Base-by-base conservation (phyloP, 2,888 invertebrate genomes). In the Drosophila anomalata region DNA sequence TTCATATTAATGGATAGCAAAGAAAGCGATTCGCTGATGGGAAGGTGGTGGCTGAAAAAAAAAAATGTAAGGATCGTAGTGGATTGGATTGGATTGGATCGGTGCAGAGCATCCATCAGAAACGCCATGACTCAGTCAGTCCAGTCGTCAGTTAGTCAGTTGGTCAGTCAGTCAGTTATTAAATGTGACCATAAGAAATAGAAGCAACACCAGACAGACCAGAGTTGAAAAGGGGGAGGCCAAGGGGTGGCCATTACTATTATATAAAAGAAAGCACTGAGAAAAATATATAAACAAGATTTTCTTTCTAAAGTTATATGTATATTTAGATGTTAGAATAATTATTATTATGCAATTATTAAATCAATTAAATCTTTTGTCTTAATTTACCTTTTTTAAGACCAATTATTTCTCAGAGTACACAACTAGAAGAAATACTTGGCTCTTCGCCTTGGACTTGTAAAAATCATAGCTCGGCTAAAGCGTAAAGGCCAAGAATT, bases 401-500 rank as follows among this genome's bases (percentile, higher is more conserved):
- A 0, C 1, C 12, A 0, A 33, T 12, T 5, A 12, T 41, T n/a
- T 14, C 8, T 41, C 8, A 7, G 5, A 33, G 14, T 41, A 7
- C 20, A 22, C 4, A 2, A 3, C 41, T 41, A 41, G 41, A 20
- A 42, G 20, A 42, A 20, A 22, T 17, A 42, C 4, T 17, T 11
- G 17, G 20, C 9, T 20, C 41, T 41, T 6, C 14, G 41, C 50
- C 36, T 14, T 50, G 70, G 80, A 74, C 76, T 76, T 76, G 75
- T 73, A 86, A 71, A 82, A 81, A 81, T 85, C 81, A 76, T 73
- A 76, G 82, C 80, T 60, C 65, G 82, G 75, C 60, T 73, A 66
- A 81, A 85, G 85, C 86, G 86, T 85, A 77, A 86, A 86, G 76
- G 87, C 78, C 77, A 81, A 85, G 87, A 84, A 84, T 84, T 84